Evolutionary conservation across 2,797 vertebrate genomes (phyloP).

Genomic region (Anguilla anguilla): DNA sequence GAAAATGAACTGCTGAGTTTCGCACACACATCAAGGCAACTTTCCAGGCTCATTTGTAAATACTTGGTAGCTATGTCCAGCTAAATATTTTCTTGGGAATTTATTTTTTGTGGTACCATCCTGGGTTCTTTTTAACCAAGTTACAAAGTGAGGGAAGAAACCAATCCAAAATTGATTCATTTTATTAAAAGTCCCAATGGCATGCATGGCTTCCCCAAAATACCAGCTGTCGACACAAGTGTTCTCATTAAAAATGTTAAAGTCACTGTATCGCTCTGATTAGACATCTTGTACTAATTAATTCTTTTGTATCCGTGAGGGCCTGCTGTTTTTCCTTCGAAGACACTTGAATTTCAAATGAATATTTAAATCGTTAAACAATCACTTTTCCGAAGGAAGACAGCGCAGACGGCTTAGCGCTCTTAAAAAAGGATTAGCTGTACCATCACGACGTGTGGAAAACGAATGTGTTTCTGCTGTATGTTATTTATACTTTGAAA

Average conservation of each 20-base stretch:
- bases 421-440: not conserved
- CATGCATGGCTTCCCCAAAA: not conserved
- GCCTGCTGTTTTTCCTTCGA: constrained; percentile 2
- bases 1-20: not conserved
- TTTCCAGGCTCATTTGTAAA: not conserved
- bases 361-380: constrained; percentile 18
- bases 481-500: not conserved
- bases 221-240: not conserved
- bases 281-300: constrained; percentile 20
- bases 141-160: not conserved
- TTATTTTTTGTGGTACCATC: not conserved
- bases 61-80: not conserved
- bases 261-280: not conserved
- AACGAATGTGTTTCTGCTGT: not conserved
- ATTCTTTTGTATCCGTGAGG: not conserved
- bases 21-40: not conserved
- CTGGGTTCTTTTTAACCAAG: not conserved
- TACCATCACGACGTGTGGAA: not conserved
- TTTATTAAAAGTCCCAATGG: not conserved
- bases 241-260: constrained; percentile 8
- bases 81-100: not conserved
- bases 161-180: not conserved
- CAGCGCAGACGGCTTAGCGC: not conserved
- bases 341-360: constrained; percentile 1
- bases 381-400: not conserved